Base-by-base conservation (phyloP, 2,888 invertebrate species). In the Nycteola revayana region DNA sequence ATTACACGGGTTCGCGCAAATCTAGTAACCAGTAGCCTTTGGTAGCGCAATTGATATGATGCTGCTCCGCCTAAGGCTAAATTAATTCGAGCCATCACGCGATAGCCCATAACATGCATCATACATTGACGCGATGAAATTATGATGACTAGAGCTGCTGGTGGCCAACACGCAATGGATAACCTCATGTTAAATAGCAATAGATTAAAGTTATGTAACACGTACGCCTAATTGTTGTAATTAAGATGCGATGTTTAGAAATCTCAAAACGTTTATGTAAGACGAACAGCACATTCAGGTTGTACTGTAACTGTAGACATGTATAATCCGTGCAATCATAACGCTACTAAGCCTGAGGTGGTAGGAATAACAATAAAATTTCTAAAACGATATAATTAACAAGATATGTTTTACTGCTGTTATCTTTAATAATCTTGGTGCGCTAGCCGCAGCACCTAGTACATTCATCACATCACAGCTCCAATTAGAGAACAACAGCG, bases 401-500 rank as follows among this genome's bases (percentile, higher is more conserved):
- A 37, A 25, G 24, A 28, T 25, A 30, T 41, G 36, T 52, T 42
- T 22, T 28, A 9, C 21, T 28, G 24, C n/a, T 9, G 14, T 29
- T 39, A 44, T 37, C 14, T 30, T 28, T 14, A 36, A 27, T 7
- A 28, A 26, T 21, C 20, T 21, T 41, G 41, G 38, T 25, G 25
- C 11, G 20, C 10, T 7, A 20, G 22, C 26, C 9, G 26, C 25
- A 9, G 4, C 20, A 10, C 24, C 22, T 25, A 35, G 36, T 35
- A 25, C 35, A 25, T 38, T 30, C 42, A 38, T 32, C 42, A 39
- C 43, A 41, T 50, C 41, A 54, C 35, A 34, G 32, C 39, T 42
- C 63, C 66, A 74, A 71, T 74, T 72, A 71, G 57, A 53, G 47
- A 51, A 49, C 60, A 51, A 61, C 49, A 36, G 45, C 51, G 50